These are phyloP conservation scores for Calephelis virginiensis DNA, from an alignment of 1,140 invertebrate species.

Conservation along the genomic window DNA sequence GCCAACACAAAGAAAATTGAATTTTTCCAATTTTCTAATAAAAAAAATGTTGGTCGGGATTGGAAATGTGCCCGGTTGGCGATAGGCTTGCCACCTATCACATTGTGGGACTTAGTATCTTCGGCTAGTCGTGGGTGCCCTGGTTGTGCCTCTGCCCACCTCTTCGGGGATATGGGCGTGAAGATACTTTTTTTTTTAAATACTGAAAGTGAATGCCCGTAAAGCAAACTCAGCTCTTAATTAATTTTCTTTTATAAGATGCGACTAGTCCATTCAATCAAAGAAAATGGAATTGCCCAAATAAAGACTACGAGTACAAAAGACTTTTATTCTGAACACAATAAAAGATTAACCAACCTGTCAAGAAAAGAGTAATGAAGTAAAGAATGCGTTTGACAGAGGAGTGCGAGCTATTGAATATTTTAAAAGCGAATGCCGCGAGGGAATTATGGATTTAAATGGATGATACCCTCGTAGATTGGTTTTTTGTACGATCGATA, in stretches of 20 bases:
- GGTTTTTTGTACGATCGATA: constrained; percentile 17
- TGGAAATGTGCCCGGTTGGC: too few relatives aligned
- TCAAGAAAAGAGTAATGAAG: constrained; percentile 55
- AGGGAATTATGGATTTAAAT: constrained; percentile 31
- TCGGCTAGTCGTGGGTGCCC: too few relatives aligned
- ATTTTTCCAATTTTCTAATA: too few relatives aligned
- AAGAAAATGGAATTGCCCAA: constrained; percentile 12
- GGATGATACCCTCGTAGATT: constrained; percentile 21
- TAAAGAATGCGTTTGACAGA: constrained; percentile 60
- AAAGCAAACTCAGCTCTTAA: neutral
- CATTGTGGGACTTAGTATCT: too few relatives aligned
- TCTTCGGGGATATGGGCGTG: too few relatives aligned
- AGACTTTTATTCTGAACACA: constrained; percentile 46
- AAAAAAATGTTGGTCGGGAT: too few relatives aligned
- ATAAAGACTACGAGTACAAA: constrained; percentile 29
- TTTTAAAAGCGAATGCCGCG: constrained; percentile 42
- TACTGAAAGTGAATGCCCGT: neutral
- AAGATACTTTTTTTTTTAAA: too few relatives aligned
- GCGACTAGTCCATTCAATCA: constrained; percentile 1
- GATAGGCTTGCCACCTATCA: too few relatives aligned
- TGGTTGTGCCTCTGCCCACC: too few relatives aligned
- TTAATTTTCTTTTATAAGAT: neutral
- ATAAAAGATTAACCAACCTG: constrained; percentile 60
- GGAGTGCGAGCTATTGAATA: constrained; percentile 49
- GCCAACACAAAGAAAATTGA: too few relatives aligned